phyloP scores from a whole-genome alignment of 1,140 invertebrate species.

The Myzus persicae region DNA sequence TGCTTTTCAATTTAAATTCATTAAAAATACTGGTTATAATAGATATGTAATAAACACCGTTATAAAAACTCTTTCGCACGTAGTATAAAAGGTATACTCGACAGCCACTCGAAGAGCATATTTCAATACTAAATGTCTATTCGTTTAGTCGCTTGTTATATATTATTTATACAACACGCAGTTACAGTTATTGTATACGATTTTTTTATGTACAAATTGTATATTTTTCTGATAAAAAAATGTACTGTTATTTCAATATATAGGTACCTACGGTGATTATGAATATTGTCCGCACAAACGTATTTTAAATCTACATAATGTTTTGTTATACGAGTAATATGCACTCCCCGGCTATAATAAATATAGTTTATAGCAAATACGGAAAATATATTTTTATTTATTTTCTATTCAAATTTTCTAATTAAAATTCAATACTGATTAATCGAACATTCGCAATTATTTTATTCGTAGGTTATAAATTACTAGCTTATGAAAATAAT shows the following conservation, averaged over 20 bases:
- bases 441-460: background rate
- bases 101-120: background rate
- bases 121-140: background rate
- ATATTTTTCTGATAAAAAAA: background rate
- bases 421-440: no score
- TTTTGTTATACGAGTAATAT: background rate
- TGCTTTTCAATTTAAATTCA: slow-evolving; percentile 5
- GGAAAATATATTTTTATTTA: no score
- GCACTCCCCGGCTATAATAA: no score
- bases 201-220: background rate
- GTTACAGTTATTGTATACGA: slow-evolving; percentile 2
- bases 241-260: slow-evolving; percentile 2
- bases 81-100: background rate
- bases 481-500: background rate
- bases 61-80: slow-evolving; percentile 5
- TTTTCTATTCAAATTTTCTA: no score
- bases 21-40: slow-evolving; percentile 23
- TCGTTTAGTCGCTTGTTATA: background rate
- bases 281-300: background rate
- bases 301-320: background rate
- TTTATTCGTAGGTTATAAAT: background rate
- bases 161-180: background rate
- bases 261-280: background rate
- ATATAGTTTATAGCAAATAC: no score
- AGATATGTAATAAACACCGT: background rate